These are phyloP conservation scores for Balaenoptera acutorostrata DNA, from an alignment of 2,113 vertebrate genomes.

Conservation along the genomic window DNA sequence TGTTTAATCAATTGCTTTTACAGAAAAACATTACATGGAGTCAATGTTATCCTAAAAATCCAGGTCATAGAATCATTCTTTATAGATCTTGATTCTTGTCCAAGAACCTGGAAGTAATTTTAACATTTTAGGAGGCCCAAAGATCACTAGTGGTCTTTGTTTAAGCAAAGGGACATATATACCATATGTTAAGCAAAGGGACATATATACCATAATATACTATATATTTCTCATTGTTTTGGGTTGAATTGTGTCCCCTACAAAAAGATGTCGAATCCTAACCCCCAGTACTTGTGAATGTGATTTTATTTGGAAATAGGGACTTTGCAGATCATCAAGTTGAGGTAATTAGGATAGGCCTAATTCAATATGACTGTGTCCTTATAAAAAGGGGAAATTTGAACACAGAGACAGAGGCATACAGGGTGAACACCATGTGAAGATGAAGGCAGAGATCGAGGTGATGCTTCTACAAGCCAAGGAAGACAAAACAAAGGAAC, in stretches of 20 bases:
- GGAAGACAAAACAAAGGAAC: not conserved
- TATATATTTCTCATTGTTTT: not conserved
- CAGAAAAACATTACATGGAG: not conserved
- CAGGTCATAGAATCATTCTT: not conserved
- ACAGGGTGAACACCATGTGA: not conserved
- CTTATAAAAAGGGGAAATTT: not conserved
- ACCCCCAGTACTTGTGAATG: not conserved
- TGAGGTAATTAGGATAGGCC: not conserved
- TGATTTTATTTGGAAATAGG: not conserved
- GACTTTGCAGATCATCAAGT: not conserved
- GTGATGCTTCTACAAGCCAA: not conserved
- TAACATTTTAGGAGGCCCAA: not conserved
- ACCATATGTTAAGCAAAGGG: not conserved
- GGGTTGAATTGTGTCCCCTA: not conserved
- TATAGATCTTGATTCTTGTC: not conserved
- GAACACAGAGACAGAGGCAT: not conserved
- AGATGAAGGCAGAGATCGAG: not conserved
- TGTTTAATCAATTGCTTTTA: not conserved
- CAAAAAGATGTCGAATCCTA: not conserved
- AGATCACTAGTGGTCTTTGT: not conserved
- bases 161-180: not conserved
- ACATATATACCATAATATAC: not conserved
- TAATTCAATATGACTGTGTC: not conserved
- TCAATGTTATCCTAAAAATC: not conserved
- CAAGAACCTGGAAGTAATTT: not conserved